phyloP scores from a whole-genome alignment of 2,113 vertebrate species.

The Elephantulus edwardii region DNA sequence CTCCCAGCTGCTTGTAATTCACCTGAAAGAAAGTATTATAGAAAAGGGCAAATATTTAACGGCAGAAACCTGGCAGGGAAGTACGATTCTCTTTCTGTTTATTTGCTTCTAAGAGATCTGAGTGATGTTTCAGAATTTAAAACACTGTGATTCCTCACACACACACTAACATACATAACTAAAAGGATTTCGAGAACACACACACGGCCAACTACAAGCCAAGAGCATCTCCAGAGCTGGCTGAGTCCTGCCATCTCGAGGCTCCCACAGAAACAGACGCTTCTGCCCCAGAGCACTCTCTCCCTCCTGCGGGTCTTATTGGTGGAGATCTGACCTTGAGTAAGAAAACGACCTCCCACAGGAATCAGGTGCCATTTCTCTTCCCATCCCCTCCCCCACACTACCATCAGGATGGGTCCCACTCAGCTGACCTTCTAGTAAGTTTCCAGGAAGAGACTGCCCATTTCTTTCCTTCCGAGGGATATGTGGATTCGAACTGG shows the following conservation, averaged over 20 bases:
- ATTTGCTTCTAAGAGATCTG: constrained; percentile 12
- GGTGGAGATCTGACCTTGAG: constrained; percentile 26
- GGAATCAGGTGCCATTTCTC: neutral
- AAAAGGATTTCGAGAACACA: neutral
- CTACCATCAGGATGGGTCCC: too few relatives aligned
- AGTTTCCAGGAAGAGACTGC: too few relatives aligned
- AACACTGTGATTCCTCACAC: neutral
- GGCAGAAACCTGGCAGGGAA: neutral
- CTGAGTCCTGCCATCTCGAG: neutral
- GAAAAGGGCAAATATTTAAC: neutral
- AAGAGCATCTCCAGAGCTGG: neutral
- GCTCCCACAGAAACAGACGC: neutral
- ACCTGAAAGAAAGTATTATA: neutral
- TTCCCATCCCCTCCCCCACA: too few relatives aligned
- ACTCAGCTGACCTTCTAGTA: too few relatives aligned
- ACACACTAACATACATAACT: neutral
- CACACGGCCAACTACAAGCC: neutral
- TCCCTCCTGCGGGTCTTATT: neutral
- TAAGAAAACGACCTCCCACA: neutral
- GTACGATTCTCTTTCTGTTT: neutral
- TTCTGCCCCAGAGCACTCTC: constrained; percentile 10
- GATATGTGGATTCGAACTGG: too few relatives aligned
- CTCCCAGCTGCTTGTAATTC: neutral
- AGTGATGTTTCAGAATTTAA: constrained; percentile 1
- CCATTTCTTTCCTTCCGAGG: too few relatives aligned